Evolutionary conservation across 2,113 vertebrate genomes (phyloP), one percentile per base, ranked within the genome.

Genomic region (Thamnaconus septentrionalis): DNA sequence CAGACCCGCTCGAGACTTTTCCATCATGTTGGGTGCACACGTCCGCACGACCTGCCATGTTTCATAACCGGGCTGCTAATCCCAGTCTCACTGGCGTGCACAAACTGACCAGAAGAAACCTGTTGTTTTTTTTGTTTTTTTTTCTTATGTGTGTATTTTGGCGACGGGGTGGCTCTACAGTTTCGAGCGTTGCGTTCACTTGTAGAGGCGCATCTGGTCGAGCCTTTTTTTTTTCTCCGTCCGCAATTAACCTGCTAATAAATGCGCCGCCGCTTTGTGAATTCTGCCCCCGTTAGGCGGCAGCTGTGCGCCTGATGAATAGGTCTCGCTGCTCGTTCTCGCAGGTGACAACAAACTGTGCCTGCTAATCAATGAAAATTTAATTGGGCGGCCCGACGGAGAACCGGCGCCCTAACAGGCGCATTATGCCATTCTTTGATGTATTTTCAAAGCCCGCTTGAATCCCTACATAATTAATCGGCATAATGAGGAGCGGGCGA

Each of bases 401-500:
- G 69, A 71, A 63, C 70, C 8, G 55, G 50, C 69, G 79, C 53
- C 68, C 61, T 54, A 59, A 48, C 65, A 69, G 73, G 70, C 59
- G 66, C 78, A 75, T 82, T 69, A 76, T 79, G 69, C 69, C 78
- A 46, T 66, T 79, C 79, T 88, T 87, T 89, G 79, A 86, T 87
- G 79, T 85, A 71, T 79, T 86, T 86, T 83, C 80, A 81, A 89
- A 82, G 86, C 53, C 61, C 11, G 10, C 62, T 76, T 71, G 75
- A 46, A 60, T 55, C 69, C 56, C 58, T 4, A 43, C 49, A 76
- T 83, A 79, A 81, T 89, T 85, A 86, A 87, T 84, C 80, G 78
- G 64, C 3, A 9, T 80, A 76, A 82, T 79, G 61, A 80, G 57
- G 66, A 80, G 40, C 56, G 63, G 41, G 61, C 18, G 58, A 78